A percentile compares a stretch with the other conserved stretches of the same genome.
These are phyloP conservation scores for Calcarius ornatus DNA, from an alignment of 2,113 vertebrate species.

Conservation along the genomic window DNA sequence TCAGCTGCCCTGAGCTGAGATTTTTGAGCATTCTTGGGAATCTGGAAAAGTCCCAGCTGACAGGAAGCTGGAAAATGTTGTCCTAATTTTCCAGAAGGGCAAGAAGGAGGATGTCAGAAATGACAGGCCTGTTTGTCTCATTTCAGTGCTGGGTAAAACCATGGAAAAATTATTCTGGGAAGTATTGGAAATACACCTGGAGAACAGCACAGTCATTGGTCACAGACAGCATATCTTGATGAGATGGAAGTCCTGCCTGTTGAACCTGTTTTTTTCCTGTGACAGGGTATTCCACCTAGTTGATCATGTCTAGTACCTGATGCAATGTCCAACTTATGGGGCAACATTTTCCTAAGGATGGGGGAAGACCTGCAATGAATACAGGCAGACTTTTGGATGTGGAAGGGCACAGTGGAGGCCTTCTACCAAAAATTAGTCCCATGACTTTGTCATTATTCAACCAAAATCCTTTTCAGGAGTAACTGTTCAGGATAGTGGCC, in stretches of 20 bases:
- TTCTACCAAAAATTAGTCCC: not conserved
- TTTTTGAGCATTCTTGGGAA: not conserved
- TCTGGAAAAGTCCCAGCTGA: not conserved
- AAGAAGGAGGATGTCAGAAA: not conserved
- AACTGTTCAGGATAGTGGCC: not conserved
- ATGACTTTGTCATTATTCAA: not conserved
- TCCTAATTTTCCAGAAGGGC: not conserved
- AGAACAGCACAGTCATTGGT: not conserved
- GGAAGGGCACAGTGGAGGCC: not conserved
- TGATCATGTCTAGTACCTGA: not conserved
- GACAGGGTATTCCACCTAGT: not conserved
- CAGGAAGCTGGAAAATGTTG: not conserved
- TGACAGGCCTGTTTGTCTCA: not conserved
- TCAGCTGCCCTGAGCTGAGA: not conserved
- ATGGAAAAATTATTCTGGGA: not conserved
- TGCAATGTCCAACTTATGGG: not conserved
- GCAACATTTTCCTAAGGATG: not conserved
- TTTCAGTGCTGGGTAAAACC: not conserved
- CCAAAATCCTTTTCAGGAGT: not conserved
- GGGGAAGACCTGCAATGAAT: not conserved
- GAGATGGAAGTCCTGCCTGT: not conserved
- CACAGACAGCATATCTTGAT: not conserved
- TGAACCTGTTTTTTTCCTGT: too few species aligned
- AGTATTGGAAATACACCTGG: too few species aligned
- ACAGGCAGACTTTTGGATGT: not conserved